Evolutionary conservation across 2,888 invertebrate species (phyloP).

Genomic region (Calliopum simillimum): DNA sequence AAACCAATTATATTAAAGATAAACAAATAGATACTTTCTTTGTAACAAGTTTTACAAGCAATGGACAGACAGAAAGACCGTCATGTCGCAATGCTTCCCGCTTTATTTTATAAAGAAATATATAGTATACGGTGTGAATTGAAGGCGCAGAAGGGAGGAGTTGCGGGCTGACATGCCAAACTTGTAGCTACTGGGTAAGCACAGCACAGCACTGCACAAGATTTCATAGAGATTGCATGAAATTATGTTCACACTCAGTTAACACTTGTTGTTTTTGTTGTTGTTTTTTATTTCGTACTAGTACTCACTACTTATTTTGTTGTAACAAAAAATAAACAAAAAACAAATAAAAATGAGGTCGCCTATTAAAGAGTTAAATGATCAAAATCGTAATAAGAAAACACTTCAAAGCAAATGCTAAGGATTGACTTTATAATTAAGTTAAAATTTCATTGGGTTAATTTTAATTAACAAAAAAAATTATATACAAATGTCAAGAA

Average conservation of each 20-base stretch:
- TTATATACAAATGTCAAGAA: too few species aligned
- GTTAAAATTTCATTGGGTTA: too few species aligned
- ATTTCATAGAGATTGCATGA: constrained; percentile 17
- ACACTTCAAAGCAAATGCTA: too few species aligned
- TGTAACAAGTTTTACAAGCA: background rate
- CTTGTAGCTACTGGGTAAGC: background rate
- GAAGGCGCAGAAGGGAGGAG: background rate
- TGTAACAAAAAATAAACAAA: constrained; percentile 1
- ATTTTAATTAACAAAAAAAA: too few species aligned
- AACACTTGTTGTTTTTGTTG: constrained; percentile 7
- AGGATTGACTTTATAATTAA: too few species aligned
- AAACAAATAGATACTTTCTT: constrained; percentile 16
- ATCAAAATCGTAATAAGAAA: too few species aligned
- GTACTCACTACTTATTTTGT: background rate
- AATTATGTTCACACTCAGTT: constrained; percentile 33
- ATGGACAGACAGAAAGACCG: background rate
- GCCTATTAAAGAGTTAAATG: background rate
- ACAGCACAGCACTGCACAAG: constrained; percentile 11
- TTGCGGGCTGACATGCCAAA: background rate
- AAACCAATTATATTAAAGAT: background rate
- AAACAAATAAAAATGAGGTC: background rate
- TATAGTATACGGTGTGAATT: too few species aligned
- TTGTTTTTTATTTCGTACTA: background rate
- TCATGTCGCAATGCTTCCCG: background rate
- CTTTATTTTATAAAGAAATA: too few species aligned